Evolutionary conservation across 2,888 invertebrate species (phyloP), one percentile per base, ranked within the genome.

Genomic region (Campaea margaritaria): DNA sequence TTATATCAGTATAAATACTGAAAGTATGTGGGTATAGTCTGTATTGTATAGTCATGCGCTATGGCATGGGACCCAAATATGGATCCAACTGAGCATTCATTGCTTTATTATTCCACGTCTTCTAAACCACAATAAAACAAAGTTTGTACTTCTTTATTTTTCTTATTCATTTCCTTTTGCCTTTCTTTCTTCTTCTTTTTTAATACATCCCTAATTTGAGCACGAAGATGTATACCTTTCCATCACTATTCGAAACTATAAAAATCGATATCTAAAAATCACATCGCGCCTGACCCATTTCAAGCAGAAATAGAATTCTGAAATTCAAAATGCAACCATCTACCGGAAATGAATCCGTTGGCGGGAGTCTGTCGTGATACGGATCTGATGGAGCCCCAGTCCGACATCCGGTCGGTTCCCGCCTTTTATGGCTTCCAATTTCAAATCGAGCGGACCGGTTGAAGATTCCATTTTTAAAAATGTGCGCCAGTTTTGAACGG

Each of bases 331-430:
- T 87, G 87, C 89, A 87, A 83, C 87, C 77, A 80, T 82, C 81
- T 75, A 85, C 81, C 89, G 90, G 91, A 91, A 91, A 91, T 91
- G 90, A 91, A 91, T 87, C 84, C 87, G 85, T 82, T 84, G 82
- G 87, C 85, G 84, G 83, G 79, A 86, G 84, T 84, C 86, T 84
- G 83, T 82, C 80, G 78, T 85, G 91, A 91, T 91, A 91, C 79
- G 79, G 90, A 91, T 91, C 91, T 89, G 89, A 89, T 90, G 85
- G 87, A 87, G 86, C 80, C 74, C 79, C 81, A 81, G 84, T 84
- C 83, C 82, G 83, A 86, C 88, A 83, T 89, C 89, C 90, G 89
- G 86, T 78, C 78, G 83, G 83, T 86, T 87, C 84, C 86, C 86
- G 88, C 86, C 81, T 90, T 59, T 91, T 89, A 89, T 86, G 82